phyloP scores from a whole-genome alignment of 2,113 vertebrate species.

The Silurus glanis region DNA sequence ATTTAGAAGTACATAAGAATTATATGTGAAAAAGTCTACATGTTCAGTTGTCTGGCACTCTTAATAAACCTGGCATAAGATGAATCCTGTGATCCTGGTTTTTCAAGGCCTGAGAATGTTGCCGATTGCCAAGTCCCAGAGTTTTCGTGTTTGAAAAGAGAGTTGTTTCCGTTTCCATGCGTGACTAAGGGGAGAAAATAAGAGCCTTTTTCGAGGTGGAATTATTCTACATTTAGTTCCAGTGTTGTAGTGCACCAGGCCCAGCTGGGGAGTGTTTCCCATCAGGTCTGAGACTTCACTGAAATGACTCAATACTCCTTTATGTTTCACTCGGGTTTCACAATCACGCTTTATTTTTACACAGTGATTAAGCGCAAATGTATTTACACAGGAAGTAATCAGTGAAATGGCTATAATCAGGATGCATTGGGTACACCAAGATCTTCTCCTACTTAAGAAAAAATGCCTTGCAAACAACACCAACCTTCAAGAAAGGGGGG shows the following conservation, averaged over 20 bases:
- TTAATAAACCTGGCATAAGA: constrained; percentile 11
- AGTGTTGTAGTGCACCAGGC: constrained; percentile 5
- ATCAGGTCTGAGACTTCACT: not conserved
- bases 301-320: constrained; percentile 3
- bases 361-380: not conserved
- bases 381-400: constrained; percentile 16
- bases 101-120: constrained; percentile 13
- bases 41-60: constrained; percentile 15
- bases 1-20: not conserved
- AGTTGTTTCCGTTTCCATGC: constrained; percentile 35
- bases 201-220: constrained; percentile 2
- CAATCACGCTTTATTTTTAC: not conserved
- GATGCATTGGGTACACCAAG: not conserved
- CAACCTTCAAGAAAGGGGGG: too few species aligned
- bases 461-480: too few species aligned
- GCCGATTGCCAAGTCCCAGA: not conserved
- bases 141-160: constrained; percentile 1
- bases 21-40: not conserved
- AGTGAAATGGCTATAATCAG: not conserved
- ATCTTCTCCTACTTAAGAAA: not conserved
- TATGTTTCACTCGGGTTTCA: not conserved
- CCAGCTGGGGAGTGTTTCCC: constrained; percentile 4
- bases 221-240: constrained; percentile 2
- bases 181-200: constrained; percentile 35
- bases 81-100: constrained; percentile 30